Conservation (phyloP, 2,888 invertebrate species). For the Marronus borbonicus region DNA sequence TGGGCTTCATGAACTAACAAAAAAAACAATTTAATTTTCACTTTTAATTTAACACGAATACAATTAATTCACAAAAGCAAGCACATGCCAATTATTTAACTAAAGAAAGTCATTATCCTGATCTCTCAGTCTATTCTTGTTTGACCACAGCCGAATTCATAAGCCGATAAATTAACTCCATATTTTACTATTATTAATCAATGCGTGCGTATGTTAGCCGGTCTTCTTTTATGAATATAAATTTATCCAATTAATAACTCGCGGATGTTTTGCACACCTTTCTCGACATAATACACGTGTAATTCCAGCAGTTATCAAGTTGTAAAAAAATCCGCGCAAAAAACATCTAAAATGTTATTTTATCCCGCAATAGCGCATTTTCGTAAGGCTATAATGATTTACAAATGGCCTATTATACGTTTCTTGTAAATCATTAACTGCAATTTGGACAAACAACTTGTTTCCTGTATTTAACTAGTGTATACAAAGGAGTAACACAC, state of each 20-base stretch:
- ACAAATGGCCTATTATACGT: slow-evolving; percentile 27
- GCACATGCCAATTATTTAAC: background rate
- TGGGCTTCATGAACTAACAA: background rate
- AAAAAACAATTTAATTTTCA: background rate
- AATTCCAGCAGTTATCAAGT: too few species aligned
- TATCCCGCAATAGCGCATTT: slow-evolving; percentile 31
- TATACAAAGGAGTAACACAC: slow-evolving; percentile 21
- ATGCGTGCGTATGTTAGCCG: too few species aligned
- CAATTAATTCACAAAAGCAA: background rate
- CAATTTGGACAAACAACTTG: slow-evolving; percentile 44
- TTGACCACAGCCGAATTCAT: too few species aligned
- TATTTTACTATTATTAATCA: too few species aligned
- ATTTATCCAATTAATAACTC: too few species aligned
- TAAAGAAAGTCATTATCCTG: too few species aligned
- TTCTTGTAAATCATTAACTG: slow-evolving; percentile 45
- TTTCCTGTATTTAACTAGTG: slow-evolving; percentile 34
- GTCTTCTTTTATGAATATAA: too few species aligned
- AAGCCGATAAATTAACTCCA: too few species aligned
- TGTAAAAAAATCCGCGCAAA: background rate
- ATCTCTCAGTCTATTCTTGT: too few species aligned
- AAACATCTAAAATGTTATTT: background rate
- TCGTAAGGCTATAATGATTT: slow-evolving; percentile 29
- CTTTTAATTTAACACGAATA: background rate
- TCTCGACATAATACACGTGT: too few species aligned
- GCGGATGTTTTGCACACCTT: too few species aligned